Percentiles rank a stretch among this genome's conserved stretches.
These are phyloP conservation scores for Ashinkailepas kermadecensis DNA, from an alignment of 2,888 invertebrate genomes.

Conservation along the genomic window DNA sequence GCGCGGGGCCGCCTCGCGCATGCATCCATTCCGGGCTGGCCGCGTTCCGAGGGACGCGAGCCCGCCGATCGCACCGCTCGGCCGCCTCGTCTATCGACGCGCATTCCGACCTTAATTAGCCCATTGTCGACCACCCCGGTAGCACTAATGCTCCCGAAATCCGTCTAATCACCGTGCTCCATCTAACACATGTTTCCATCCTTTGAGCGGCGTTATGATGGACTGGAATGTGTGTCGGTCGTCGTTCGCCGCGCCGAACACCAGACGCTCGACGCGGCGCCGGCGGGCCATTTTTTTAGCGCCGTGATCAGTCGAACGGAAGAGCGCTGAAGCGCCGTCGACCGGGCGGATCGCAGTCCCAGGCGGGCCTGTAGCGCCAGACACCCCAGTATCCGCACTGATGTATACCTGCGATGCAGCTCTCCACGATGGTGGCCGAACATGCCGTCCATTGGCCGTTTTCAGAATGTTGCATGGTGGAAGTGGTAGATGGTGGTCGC, in stretches of 20 bases:
- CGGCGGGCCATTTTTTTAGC: conserved; percentile 1
- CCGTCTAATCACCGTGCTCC: neutral
- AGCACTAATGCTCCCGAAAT: conserved; percentile 15
- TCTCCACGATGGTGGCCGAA: too few relatives aligned
- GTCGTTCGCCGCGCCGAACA: neutral
- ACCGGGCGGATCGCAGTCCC: too few relatives aligned
- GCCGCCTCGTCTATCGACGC: neutral
- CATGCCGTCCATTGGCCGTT: too few relatives aligned
- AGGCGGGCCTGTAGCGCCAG: too few relatives aligned
- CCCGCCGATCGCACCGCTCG: too few relatives aligned
- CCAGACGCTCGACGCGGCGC: neutral
- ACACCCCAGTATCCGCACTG: too few relatives aligned
- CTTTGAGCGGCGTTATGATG: neutral
- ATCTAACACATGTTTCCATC: conserved; percentile 11
- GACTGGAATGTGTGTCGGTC: neutral
- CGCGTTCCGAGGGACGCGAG: neutral
- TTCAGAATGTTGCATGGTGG: too few relatives aligned
- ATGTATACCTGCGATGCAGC: too few relatives aligned
- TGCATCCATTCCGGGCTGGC: neutral
- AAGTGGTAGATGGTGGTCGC: too few relatives aligned
- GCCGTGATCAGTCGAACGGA: too few relatives aligned
- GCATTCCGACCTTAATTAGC: conserved; percentile 13
- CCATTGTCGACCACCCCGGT: conserved; percentile 22
- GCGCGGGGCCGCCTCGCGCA: neutral
- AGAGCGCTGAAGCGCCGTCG: too few relatives aligned